Evolutionary conservation across 2,797 vertebrate species (phyloP), one percentile per base, ranked within the genome.

Genomic region (Coranthus polyacanthus): DNA sequence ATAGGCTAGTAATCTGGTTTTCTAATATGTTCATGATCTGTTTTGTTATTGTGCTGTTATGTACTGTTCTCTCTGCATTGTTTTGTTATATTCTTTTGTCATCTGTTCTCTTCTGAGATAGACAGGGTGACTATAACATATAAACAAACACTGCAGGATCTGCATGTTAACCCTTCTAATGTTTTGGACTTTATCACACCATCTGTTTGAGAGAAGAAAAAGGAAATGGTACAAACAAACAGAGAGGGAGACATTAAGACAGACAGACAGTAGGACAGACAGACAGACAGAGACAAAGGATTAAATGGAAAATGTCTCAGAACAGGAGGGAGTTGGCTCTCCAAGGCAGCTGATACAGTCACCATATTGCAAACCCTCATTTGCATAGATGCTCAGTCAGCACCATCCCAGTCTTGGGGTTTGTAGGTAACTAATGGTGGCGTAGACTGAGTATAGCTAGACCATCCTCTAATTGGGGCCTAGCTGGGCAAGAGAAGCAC

Each of bases 351-450:
- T 83, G 13, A 49, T 75, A 82, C 61, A 43, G 36, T 71, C 77
- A 78, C 78, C 83, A 82, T 61, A 85, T 86, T 88, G 88, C 78
- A 74, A 51, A 60, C 39, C 68, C 44, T 59, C 71, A 89, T 89
- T 85, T 89, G 85, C 88, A 88, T 89, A 89, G 82, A 82, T 85
- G 75, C 82, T 78, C 79, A 84, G 90, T 88, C 81, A 88, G 91
- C 87, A 72, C 73, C 75, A 68, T 84, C 83, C 82, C 84, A 87
- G 81, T 84, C 69, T 86, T 75, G 68, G 66, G 81, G 75, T 84
- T 87, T 87, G 83, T 87, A 78, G 78, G 79, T 87, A 89, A 90
- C 84, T 86, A 90, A 88, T 89, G 86, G 88, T 69, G 69, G 76
- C 47, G 2, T 58, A 79, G 80, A 81, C 60, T 45, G 61, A 83